Conservation (phyloP, 2,888 invertebrate genomes). For the Ennomos fuscantarius region DNA sequence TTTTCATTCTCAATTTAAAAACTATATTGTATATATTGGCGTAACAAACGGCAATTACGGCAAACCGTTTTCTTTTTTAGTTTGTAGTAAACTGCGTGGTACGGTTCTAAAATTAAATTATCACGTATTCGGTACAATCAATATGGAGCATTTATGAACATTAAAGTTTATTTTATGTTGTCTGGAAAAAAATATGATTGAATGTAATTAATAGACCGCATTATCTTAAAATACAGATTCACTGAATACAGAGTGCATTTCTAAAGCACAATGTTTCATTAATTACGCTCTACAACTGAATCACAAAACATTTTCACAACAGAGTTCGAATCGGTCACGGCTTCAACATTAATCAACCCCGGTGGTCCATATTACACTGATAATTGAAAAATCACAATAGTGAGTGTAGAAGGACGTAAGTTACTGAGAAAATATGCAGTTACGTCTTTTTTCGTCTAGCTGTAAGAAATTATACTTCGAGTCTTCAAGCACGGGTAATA, state of each 20-base stretch:
- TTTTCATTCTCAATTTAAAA: background rate
- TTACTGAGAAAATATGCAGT: constrained; percentile 4
- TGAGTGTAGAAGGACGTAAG: constrained; percentile 12
- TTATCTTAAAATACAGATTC: background rate
- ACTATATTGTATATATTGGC: too few relatives aligned
- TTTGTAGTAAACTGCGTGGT: constrained; percentile 59
- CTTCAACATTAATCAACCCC: constrained; percentile 54
- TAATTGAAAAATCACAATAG: constrained; percentile 48
- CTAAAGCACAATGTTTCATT: constrained; percentile 1
- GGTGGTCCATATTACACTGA: constrained; percentile 63
- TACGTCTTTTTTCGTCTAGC: constrained; percentile 19
- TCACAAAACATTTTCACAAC: constrained; percentile 52
- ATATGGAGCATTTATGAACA: constrained; percentile 3
- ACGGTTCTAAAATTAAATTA: constrained; percentile 60
- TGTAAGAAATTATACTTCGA: constrained; percentile 50
- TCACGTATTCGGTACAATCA: too few relatives aligned
- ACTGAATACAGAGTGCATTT: background rate
- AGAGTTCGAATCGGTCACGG: constrained; percentile 56
- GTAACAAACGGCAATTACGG: too few relatives aligned
- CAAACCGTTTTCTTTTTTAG: constrained; percentile 50
- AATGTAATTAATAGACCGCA: background rate
- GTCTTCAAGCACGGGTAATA: constrained; percentile 37
- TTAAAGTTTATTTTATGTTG: constrained; percentile 4
- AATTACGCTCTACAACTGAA: constrained; percentile 37
- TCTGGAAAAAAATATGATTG: constrained; percentile 4